Evolutionary conservation across 1,140 invertebrate species (phyloP).

Genomic region (Cyclina sinensis): DNA sequence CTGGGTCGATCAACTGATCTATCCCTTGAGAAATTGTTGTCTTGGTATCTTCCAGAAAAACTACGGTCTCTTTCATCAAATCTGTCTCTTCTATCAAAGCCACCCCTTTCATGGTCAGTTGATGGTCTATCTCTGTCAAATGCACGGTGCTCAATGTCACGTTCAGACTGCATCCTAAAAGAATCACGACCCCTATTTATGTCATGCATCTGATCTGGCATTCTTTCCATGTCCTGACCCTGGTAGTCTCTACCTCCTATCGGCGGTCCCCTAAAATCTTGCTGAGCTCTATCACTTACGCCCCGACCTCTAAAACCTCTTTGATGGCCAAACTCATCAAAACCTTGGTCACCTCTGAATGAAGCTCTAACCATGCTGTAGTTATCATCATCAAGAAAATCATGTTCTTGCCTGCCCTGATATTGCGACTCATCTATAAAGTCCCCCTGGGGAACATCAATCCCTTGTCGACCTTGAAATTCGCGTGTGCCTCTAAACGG

Average conservation of each 20-base stretch:
- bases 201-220: background rate
- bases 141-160: background rate
- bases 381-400: background rate
- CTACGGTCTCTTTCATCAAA: constrained; percentile 20
- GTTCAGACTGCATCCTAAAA: background rate
- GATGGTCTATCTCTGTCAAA: background rate
- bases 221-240: background rate
- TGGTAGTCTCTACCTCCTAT: background rate
- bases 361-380: background rate
- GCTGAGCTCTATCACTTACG: background rate
- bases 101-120: background rate
- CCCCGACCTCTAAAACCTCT: background rate
- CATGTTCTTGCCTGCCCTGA: background rate
- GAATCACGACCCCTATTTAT: background rate
- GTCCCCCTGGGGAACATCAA: background rate
- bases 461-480: background rate
- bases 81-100: background rate
- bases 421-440: background rate
- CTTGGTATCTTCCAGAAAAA: background rate
- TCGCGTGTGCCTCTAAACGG: background rate
- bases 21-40: background rate
- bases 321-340: background rate
- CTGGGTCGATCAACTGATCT: background rate
- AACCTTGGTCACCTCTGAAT: background rate
- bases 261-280: background rate